Conservation (phyloP, 2,797 vertebrate species). For the Eurystomus glaucurus region DNA sequence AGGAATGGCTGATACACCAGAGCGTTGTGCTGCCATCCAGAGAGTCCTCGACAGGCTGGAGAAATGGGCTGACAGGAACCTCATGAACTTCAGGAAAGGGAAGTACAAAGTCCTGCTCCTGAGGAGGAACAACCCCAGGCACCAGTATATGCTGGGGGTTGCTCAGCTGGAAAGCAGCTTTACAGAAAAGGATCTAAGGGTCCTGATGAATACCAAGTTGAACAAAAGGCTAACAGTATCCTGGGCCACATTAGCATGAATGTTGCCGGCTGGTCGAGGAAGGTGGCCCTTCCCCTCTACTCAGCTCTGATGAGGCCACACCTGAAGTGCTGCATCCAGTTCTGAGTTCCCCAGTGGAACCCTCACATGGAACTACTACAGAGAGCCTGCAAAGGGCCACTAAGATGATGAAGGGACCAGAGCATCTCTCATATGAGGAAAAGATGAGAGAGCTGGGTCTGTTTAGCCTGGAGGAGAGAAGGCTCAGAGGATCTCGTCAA, state of each 20-base stretch:
- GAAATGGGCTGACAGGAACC: neutral
- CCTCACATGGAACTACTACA: too few species aligned
- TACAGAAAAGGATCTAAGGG: neutral
- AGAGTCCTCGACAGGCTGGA: neutral
- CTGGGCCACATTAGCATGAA: neutral
- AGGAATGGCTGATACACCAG: neutral
- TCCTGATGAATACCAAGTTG: neutral
- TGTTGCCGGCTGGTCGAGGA: too few species aligned
- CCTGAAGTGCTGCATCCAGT: neutral
- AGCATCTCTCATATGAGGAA: too few species aligned
- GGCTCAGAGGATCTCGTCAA: too few species aligned
- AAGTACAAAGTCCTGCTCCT: neutral
- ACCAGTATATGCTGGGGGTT: neutral
- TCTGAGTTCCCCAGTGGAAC: neutral
- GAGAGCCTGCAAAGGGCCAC: too few species aligned
- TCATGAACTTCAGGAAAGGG: neutral
- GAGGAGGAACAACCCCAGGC: neutral
- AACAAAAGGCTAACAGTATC: neutral
- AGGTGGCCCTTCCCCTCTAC: too few species aligned
- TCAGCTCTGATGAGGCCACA: neutral
- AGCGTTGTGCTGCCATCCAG: neutral
- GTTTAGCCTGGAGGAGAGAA: too few species aligned
- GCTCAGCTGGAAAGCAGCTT: neutral
- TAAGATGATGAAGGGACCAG: too few species aligned
- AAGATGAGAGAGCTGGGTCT: too few species aligned